Percentiles rank a stretch among this genome's conserved stretches.
These are phyloP conservation scores for Sturnira hondurensis DNA, from an alignment of 2,113 vertebrate species.

Conservation along the genomic window DNA sequence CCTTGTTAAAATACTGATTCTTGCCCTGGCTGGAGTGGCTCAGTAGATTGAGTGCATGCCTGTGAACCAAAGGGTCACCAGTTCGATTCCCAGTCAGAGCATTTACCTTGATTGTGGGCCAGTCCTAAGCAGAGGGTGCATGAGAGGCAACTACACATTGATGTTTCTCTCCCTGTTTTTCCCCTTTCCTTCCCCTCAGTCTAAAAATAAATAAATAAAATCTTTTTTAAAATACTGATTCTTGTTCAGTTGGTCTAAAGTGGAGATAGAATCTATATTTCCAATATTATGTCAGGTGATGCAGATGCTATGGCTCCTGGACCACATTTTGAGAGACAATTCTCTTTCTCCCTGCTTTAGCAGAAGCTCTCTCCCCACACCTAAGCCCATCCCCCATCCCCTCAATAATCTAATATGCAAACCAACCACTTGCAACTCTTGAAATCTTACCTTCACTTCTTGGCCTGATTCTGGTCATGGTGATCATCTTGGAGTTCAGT, in stretches of 20 bases:
- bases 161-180: too few species aligned
- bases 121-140: too few species aligned
- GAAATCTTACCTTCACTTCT: not conserved
- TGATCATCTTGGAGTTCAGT: not conserved
- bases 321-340: not conserved
- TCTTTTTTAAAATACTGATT: not conserved
- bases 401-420: not conserved
- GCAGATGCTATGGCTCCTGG: not conserved
- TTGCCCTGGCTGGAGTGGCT: not conserved
- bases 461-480: not conserved
- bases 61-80: too few species aligned
- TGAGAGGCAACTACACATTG: too few species aligned
- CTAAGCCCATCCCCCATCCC: not conserved
- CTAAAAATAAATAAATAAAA: too few species aligned
- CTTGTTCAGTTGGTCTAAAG: not conserved
- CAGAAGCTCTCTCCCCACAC: accelerated
- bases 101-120: too few species aligned
- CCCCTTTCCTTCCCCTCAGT: too few species aligned
- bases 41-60: too few species aligned
- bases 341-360: not conserved
- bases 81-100: too few species aligned
- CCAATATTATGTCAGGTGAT: not conserved
- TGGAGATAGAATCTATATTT: not conserved
- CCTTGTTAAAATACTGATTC: not conserved
- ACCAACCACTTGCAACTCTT: not conserved